Percentiles rank a stretch among this genome's conserved stretches.
Conservation (phyloP, 2,797 vertebrate genomes). For the Rhinoraja longicauda region DNA sequence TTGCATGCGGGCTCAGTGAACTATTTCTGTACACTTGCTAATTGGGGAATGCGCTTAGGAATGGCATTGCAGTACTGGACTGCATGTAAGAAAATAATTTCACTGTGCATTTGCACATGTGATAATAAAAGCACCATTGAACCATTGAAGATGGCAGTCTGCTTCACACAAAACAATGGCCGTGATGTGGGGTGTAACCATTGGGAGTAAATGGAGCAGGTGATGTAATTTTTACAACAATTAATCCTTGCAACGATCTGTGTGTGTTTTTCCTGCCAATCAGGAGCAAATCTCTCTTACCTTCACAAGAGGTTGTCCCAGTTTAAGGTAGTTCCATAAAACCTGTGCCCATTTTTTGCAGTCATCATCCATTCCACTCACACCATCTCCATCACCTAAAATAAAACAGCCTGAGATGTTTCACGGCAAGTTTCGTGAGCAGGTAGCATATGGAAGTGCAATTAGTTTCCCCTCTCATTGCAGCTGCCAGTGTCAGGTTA, state of each 20-base stretch:
- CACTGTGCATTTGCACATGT: too few species aligned
- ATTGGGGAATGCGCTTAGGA: too few species aligned
- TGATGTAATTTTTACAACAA: neutral
- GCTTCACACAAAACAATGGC: neutral
- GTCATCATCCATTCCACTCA: constrained; percentile 46
- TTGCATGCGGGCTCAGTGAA: too few species aligned
- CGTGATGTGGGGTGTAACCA: neutral
- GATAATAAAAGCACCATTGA: too few species aligned
- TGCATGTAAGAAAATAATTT: too few species aligned
- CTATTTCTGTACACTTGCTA: too few species aligned
- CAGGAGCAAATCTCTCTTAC: constrained; percentile 34
- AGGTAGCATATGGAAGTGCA: neutral
- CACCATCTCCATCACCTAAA: constrained; percentile 38
- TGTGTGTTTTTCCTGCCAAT: neutral
- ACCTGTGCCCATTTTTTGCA: constrained; percentile 43
- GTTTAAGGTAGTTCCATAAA: constrained; percentile 47
- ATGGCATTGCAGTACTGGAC: too few species aligned
- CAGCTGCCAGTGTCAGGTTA: neutral
- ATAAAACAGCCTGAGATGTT: neutral
- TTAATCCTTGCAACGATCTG: neutral
- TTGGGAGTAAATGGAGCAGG: neutral
- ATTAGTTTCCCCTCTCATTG: neutral
- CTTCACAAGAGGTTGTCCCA: constrained; percentile 45
- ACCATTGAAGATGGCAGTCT: neutral
- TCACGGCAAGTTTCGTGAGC: neutral